phyloP scores from a whole-genome alignment of 2,113 vertebrate species.

The Pteruthius melanotis region DNA sequence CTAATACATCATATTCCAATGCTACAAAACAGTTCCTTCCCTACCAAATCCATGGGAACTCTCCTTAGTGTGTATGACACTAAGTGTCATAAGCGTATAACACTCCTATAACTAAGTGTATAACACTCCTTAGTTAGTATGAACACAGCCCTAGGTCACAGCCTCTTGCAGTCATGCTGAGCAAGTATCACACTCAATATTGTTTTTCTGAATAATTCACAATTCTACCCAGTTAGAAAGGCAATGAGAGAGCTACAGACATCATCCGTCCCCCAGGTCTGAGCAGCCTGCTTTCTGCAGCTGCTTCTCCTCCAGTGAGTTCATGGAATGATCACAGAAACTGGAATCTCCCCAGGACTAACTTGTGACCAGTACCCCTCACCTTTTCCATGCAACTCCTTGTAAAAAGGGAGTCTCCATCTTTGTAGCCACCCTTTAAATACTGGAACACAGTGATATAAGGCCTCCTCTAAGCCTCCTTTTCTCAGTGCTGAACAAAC shows the following conservation, averaged over 20 bases:
- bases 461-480: background rate
- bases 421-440: background rate
- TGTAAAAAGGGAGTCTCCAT: background rate
- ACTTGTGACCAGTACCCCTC: background rate
- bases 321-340: background rate
- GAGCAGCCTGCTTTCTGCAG: background rate
- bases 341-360: background rate
- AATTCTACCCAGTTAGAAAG: background rate
- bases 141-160: background rate
- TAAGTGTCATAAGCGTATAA: too few species aligned
- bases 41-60: background rate
- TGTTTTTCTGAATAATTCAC: background rate
- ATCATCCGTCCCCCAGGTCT: background rate
- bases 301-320: background rate
- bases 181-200: background rate
- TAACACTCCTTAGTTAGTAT: too few species aligned
- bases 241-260: background rate
- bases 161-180: background rate
- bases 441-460: background rate
- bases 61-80: too few species aligned
- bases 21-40: background rate
- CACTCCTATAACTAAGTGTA: too few species aligned
- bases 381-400: background rate
- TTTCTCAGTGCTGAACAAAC: background rate
- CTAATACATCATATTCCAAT: background rate